Evolutionary conservation across 2,113 vertebrate genomes (phyloP), one percentile per base, ranked within the genome.

Genomic region (Tragelaphus imberbis): DNA sequence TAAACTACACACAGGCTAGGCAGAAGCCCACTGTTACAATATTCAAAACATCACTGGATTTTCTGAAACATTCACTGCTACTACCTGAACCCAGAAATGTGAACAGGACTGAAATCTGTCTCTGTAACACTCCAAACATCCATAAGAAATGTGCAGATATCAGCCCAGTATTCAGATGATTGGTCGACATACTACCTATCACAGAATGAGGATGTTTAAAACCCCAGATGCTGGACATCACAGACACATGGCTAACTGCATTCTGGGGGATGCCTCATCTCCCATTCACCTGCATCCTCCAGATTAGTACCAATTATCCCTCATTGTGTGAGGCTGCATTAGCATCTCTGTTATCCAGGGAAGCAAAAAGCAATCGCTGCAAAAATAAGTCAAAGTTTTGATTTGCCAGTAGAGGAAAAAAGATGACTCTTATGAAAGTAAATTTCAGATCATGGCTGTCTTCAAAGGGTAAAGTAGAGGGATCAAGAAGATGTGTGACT

Each of bases 131-230:
- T 47, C 23, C 63, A 4, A 9, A 15, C 19, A 11, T 15, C 28
- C n/a, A 3, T 0, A 2, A 7, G 86, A 51, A 13, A 21, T 12
- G 49, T 2, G 1, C 7, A 13, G 6, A 28, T 47, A 16, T 28
- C 25, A 59, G 85, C 23, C 28, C 19, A 1, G 13, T 2, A 1
- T n/a, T 5, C 21, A 11, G 25, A 13, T 2, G 59, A 1, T 10
- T 0, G 7, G 25, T 36, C 6, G 33, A 11, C 13, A 0, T 6
- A 4, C 33, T 30, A 13, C 49, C 27, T 5, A 3, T 5, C 23
- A 23, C 0, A 1, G 16, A 0, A 6, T 1, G 12, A 40, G 25
- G 47, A 21, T 6, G 36, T 44, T 7, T 19, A 8, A 27, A 47
- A 36, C 2, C 47, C 28, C 84, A n/a, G 56, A 28, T 3, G 4